phyloP scores from a whole-genome alignment of 2,797 vertebrate genomes.

The Notoglanidium macrostoma region DNA sequence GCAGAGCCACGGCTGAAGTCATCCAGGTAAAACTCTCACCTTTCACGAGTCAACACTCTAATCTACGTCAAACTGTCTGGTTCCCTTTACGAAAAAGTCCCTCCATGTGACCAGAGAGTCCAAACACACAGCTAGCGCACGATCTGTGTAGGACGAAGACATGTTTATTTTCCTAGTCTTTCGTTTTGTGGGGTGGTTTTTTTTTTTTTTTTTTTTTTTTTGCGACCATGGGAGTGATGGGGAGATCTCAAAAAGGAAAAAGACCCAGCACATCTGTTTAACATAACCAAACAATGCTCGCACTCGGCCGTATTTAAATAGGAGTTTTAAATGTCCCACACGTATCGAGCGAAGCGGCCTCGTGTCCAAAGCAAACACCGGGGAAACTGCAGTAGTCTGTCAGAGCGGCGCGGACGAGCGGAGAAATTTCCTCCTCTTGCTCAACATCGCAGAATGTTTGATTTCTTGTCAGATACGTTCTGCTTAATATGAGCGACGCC shows the following conservation, averaged over 20 bases:
- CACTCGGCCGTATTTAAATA: constrained; percentile 77
- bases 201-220: constrained; percentile 53
- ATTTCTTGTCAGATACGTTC: constrained; percentile 67
- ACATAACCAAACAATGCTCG: constrained; percentile 81
- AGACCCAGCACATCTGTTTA: constrained; percentile 76
- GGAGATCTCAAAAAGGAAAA: constrained; percentile 61
- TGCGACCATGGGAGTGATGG: constrained; percentile 66
- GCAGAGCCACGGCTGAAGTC: constrained; percentile 65
- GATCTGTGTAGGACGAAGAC: constrained; percentile 75
- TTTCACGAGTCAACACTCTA: constrained; percentile 75
- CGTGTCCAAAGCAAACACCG: constrained; percentile 74
- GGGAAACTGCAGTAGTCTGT: constrained; percentile 73
- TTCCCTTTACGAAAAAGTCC: constrained; percentile 66
- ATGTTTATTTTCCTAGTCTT: constrained; percentile 78
- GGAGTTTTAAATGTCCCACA: constrained; percentile 76
- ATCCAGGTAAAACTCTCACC: constrained; percentile 74
- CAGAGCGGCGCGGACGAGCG: constrained; percentile 62
- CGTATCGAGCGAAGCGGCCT: constrained; percentile 75
- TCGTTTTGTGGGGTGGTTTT: not conserved
- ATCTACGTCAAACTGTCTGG: constrained; percentile 75
- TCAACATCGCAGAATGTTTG: constrained; percentile 65
- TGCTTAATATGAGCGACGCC: constrained; percentile 60
- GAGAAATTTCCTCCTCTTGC: constrained; percentile 67
- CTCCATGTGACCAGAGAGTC: constrained; percentile 53
- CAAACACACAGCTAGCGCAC: constrained; percentile 81